A percentile compares a stretch with the other conserved stretches of the same genome.
Evolutionary conservation across 2,113 vertebrate species (phyloP).

Genomic region (Meles meles): DNA sequence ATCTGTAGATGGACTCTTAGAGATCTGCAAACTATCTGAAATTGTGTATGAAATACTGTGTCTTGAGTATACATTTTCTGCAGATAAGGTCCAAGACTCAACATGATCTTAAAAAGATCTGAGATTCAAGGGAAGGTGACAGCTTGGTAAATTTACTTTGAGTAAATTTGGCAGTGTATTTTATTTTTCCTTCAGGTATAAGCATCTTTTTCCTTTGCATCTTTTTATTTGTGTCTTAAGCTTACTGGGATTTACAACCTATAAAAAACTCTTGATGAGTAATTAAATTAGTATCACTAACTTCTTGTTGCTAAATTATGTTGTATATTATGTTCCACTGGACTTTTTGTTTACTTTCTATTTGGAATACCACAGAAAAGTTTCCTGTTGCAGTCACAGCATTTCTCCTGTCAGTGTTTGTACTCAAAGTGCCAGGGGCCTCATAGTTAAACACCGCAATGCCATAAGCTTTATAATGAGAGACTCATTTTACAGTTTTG

Average conservation of each 20-base stretch:
- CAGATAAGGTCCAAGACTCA: not conserved
- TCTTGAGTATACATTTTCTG: not conserved
- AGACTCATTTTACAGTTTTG: slow-evolving; percentile 46
- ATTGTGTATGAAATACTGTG: not conserved
- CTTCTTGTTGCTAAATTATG: not conserved
- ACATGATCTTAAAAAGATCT: not conserved
- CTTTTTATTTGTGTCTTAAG: slow-evolving; percentile 12
- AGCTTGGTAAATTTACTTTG: not conserved
- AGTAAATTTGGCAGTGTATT: slow-evolving; percentile 14
- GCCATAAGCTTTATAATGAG: not conserved
- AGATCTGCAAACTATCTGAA: not conserved
- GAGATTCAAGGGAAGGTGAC: not conserved
- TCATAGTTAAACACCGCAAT: not conserved
- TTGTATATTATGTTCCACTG: not conserved
- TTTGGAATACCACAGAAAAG: not conserved
- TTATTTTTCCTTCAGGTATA: not conserved
- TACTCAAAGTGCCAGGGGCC: not conserved
- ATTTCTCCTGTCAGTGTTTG: not conserved
- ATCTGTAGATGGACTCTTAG: not conserved
- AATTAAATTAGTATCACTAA: not conserved
- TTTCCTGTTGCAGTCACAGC: not conserved
- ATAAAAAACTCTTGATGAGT: not conserved
- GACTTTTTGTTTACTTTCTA: not conserved
- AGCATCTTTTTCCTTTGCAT: slow-evolving; percentile 10
- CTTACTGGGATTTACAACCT: not conserved